These are phyloP conservation scores for Gavialis gangeticus DNA, from an alignment of 2,113 vertebrate genomes.

Conservation along the genomic window DNA sequence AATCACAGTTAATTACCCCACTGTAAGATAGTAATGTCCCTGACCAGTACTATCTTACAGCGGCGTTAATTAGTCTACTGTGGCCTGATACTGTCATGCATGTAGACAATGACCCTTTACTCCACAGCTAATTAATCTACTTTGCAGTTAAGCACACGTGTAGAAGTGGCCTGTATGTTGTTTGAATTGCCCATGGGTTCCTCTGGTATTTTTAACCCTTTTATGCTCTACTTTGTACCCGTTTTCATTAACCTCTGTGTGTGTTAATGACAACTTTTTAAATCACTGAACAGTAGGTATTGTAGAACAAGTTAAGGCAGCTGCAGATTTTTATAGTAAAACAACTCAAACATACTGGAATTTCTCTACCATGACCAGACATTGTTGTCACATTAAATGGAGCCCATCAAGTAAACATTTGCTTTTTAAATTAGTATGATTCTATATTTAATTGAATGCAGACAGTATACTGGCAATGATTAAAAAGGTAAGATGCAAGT, in stretches of 20 bases:
- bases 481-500: conserved; percentile 10
- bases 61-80: too few relatives aligned
- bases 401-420: background rate
- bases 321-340: background rate
- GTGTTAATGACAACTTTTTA: background rate
- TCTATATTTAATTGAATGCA: conserved; percentile 7
- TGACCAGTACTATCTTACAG: too few relatives aligned
- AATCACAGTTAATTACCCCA: too few relatives aligned
- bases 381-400: background rate
- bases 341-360: background rate
- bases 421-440: background rate
- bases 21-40: too few relatives aligned
- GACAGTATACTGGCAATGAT: conserved; percentile 19
- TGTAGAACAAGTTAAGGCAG: background rate
- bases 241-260: background rate
- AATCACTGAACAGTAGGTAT: background rate
- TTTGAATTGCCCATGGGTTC: background rate
- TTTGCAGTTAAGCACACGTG: too few relatives aligned
- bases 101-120: too few relatives aligned
- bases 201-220: background rate
- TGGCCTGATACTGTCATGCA: too few relatives aligned
- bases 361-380: rapidly evolving
- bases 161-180: background rate
- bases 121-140: too few relatives aligned
- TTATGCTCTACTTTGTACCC: background rate